phyloP scores from a whole-genome alignment of 2,113 vertebrate genomes.

The Aptenodytes patagonicus region DNA sequence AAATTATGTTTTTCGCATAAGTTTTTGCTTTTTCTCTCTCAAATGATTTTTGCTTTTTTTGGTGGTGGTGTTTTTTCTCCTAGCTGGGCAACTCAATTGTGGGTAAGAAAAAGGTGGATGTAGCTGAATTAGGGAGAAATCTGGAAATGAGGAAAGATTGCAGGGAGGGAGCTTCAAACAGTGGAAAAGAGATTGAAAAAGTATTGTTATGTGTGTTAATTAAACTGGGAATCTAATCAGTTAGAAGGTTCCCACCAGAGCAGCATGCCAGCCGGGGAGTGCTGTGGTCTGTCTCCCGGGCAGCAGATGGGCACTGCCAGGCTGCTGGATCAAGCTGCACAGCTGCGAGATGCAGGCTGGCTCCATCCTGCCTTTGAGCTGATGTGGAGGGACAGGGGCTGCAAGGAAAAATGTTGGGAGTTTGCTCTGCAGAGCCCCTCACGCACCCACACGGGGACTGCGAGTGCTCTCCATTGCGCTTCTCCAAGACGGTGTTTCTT shows the following conservation, averaged over 20 bases:
- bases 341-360: accelerated
- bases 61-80: not conserved
- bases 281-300: not conserved
- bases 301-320: not conserved
- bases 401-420: not conserved
- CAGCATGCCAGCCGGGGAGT: not conserved
- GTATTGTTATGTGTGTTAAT: not conserved
- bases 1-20: not conserved
- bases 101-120: not conserved
- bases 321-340: not conserved
- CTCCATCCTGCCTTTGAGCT: not conserved
- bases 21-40: not conserved
- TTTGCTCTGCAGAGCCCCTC: not conserved
- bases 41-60: not conserved
- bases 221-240: not conserved
- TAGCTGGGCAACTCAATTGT: not conserved
- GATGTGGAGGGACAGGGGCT: not conserved
- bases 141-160: not conserved
- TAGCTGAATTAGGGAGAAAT: not conserved
- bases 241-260: not conserved
- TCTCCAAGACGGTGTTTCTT: too few relatives aligned
- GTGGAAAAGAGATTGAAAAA: not conserved
- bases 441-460: accelerated
- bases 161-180: not conserved
- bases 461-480: accelerated